Evolutionary conservation across 2,888 invertebrate genomes (phyloP), one percentile per base, ranked within the genome.

Genomic region (Drosophila mulleri): DNA sequence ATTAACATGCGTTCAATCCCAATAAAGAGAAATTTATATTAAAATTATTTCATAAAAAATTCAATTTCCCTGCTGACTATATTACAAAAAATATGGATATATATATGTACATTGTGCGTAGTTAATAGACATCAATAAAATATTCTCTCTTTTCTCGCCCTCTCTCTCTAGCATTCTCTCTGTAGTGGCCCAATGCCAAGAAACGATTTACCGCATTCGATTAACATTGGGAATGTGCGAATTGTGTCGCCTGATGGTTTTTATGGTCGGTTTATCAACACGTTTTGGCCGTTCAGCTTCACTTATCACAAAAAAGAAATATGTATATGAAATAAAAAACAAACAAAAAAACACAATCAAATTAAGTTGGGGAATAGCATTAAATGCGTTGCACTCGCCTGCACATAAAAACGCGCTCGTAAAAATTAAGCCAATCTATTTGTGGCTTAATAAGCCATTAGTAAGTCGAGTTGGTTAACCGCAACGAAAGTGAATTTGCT

Each of bases 361-460:
- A 41, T 54, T 41, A 59, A 66, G 63, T 78, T 58, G 41, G 50
- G 26, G 50, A 53, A 67, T 77, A 67, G 61, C 52, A 79, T 72
- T 80, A 72, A 80, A 82, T 76, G 68, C 79, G 86, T 77, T 83
- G 81, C 79, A 77, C 73, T 85, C 70, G 68, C 75, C 67, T 77
- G 81, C 81, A 81, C 83, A 88, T 88, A 71, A 83, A 76, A 67
- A 14, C 50, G 44, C 47, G 60, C 66, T 67, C 69, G 59, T 75
- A 70, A 70, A 69, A 78, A 67, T 72, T 76, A 85, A 84, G 70
- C 61, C 86, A 79, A 88, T 86, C 86, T 81, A 83, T 83, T 84
- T 86, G 86, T 67, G 81, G 83, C 68, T 85, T 85, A 85, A 85
- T 88, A 88, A 85, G 84, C 88, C 81, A 88, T 85, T 83, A 88